A percentile compares a stretch with the other conserved stretches of the same genome.
These are phyloP conservation scores for Caerostris extrusa DNA, from an alignment of 1,140 invertebrate genomes.

Conservation along the genomic window DNA sequence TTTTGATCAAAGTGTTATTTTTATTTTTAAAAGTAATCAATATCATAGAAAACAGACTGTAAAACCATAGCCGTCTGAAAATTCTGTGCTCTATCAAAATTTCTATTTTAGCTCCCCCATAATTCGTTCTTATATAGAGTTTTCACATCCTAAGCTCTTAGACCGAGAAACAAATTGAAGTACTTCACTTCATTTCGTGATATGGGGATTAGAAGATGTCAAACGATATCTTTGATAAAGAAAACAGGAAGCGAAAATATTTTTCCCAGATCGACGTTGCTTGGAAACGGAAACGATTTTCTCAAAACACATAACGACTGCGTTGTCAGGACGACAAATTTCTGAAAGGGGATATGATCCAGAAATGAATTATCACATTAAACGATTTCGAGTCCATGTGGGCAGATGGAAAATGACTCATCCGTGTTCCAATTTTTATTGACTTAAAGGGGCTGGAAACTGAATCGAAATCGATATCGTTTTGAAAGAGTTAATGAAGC, in stretches of 20 bases:
- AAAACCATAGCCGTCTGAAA: no score
- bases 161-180: neutral
- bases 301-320: neutral
- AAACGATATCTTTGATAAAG: neutral
- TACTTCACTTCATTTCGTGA: neutral
- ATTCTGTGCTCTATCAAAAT: no score
- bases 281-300: conserved; percentile 39
- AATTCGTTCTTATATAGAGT: no score
- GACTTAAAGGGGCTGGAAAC: neutral
- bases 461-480: neutral
- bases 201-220: neutral
- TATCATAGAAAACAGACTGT: no score
- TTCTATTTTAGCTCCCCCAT: no score
- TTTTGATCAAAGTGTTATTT: no score
- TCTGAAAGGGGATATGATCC: conserved; percentile 28
- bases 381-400: neutral
- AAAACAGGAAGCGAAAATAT: neutral
- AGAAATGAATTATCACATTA: conserved; percentile 39
- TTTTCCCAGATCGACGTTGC: neutral
- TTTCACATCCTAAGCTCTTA: no score
- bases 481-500: neutral
- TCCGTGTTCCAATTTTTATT: neutral
- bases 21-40: no score
- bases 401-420: no score
- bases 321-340: conserved; percentile 40